Percentiles rank a stretch among this genome's conserved stretches.
Conservation (phyloP, 2,888 invertebrate species). For the Ceramica pisi region DNA sequence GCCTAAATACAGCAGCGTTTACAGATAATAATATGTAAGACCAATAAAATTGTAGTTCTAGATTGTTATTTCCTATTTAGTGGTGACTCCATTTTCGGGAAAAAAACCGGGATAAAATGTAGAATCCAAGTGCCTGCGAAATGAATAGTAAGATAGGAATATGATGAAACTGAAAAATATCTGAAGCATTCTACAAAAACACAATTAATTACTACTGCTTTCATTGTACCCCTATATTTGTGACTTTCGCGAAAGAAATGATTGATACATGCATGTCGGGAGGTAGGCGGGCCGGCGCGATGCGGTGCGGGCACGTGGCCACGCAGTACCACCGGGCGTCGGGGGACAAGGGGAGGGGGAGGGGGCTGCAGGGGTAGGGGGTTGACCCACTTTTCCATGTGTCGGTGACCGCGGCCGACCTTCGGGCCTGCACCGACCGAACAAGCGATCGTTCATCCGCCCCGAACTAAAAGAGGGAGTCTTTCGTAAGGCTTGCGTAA, state of each 20-base stretch:
- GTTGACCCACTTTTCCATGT: conserved; percentile 85
- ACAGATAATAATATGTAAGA: not conserved
- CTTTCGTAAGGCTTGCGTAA: conserved; percentile 81
- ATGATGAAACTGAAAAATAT: not conserved
- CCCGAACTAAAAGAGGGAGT: conserved; percentile 81
- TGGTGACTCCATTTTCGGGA: not conserved
- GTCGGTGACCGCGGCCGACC: conserved; percentile 89
- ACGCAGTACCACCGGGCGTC: conserved; percentile 55
- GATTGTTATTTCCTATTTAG: not conserved
- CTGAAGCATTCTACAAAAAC: not conserved
- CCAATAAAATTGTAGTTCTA: not conserved
- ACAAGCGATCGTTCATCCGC: conserved; percentile 77
- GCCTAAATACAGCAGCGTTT: not conserved
- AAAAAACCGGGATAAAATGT: not conserved
- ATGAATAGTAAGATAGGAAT: not conserved
- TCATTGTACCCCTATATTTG: not conserved
- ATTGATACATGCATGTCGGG: conserved; percentile 29
- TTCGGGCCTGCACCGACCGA: conserved; percentile 86
- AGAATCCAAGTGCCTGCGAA: not conserved
- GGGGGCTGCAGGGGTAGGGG: conserved; percentile 71
- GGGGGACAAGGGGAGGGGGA: not conserved
- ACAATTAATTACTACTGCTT: conserved; percentile 12
- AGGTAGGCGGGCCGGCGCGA: not conserved
- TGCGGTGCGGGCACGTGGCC: conserved; percentile 66
- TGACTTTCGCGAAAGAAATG: conserved; percentile 24